Evolutionary conservation across 2,797 vertebrate genomes (phyloP).

Genomic region (Allobates femoralis): DNA sequence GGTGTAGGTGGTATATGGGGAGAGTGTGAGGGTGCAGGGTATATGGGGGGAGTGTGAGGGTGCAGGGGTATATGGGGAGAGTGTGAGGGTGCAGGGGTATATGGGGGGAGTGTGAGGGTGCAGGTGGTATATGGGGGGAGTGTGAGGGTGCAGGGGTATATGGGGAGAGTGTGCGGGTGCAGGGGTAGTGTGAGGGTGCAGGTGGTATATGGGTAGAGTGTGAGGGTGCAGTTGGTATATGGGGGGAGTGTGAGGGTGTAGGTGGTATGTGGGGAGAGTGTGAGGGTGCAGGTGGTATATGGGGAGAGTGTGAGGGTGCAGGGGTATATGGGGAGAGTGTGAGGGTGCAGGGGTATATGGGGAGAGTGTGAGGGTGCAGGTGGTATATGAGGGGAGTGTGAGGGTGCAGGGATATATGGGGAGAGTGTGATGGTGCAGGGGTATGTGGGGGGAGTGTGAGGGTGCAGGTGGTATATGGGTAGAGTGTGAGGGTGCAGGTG

Average conservation of each 20-base stretch:
- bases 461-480: too few species aligned
- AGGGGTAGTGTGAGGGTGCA: background rate
- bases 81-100: background rate
- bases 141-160: background rate
- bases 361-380: too few species aligned
- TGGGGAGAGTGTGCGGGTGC: background rate
- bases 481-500: too few species aligned
- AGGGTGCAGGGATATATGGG: background rate
- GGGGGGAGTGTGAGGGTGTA: background rate
- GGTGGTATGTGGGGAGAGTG: too few species aligned
- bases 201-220: too few species aligned
- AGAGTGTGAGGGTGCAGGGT: background rate
- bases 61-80: background rate
- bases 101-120: too few species aligned
- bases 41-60: background rate
- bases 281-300: too few species aligned
- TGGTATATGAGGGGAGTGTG: background rate
- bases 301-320: background rate
- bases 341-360: background rate
- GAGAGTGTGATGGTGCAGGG: background rate
- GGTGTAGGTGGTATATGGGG: background rate
- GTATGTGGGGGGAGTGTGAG: background rate
- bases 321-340: background rate
- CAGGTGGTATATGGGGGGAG: background rate
- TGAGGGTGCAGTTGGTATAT: too few species aligned